Conservation (phyloP, 1,140 invertebrate genomes). For the Pectinophora gossypiella region DNA sequence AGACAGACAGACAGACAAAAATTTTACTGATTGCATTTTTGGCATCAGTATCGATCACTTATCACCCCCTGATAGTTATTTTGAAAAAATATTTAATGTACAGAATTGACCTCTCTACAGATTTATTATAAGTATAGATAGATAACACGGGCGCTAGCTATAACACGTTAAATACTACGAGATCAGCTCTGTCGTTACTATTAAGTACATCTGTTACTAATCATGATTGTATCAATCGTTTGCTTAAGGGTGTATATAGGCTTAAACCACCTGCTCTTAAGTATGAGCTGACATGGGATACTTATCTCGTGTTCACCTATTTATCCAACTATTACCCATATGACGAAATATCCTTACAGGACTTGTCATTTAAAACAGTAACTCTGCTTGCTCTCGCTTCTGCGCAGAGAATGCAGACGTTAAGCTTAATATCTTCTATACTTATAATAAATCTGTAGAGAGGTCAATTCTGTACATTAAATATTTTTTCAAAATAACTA, state of each 20-base stretch:
- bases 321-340: neutral
- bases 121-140: no score
- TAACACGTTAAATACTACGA: neutral
- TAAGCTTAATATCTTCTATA: conserved; percentile 6
- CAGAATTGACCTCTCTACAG: no score
- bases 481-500: no score
- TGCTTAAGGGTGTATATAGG: neutral
- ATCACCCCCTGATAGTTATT: no score
- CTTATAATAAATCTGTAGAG: no score
- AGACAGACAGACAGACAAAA: no score
- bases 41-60: no score
- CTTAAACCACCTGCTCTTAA: conserved; percentile 3
- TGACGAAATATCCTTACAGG: neutral
- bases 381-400: conserved; percentile 3
- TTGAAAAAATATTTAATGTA: no score
- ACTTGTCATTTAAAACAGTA: conserved; percentile 1
- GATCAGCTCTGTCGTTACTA: neutral
- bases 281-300: neutral
- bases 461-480: no score
- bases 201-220: neutral
- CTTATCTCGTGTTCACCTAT: conserved; percentile 2
- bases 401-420: conserved; percentile 8
- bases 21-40: no score
- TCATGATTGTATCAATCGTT: neutral
- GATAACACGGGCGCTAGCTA: neutral